Evolutionary conservation across 2,113 vertebrate genomes (phyloP), one percentile per base, ranked within the genome.

Genomic region (Ardeotis arabs): DNA sequence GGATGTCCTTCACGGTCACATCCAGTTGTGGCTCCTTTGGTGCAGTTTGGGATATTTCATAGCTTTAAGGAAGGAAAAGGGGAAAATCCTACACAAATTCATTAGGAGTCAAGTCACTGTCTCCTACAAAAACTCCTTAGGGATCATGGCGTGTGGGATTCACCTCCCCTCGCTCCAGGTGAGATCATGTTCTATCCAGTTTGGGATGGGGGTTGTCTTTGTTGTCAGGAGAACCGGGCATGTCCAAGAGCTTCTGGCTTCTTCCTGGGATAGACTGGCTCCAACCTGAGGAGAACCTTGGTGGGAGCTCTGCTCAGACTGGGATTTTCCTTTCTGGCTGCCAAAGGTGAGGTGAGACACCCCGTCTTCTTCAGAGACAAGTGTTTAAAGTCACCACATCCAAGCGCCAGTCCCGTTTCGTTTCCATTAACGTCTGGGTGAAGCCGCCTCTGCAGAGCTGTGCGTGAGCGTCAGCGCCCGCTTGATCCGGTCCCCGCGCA

Each of bases 331-430:
- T 69, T 69, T 33, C 45, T 58, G 76, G 9, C 56, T 41, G 39
- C 31, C 19, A 3, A 5, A 53, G n/a, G 62, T 33, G 66, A n/a
- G 35, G n/a, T 27, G 27, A 52, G 53, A 25, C 31, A 6, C 5
- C 33, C 29, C 16, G 1, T 63, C 72, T 12, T 50, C 31, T 28
- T 13, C 23, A 37, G 52, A 7, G 13, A n/a, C 7, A 10, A 7
- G 45, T 5, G 44, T 33, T 25, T 29, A 7, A 67, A 52, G 29
- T 28, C 6, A 0, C 41, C 12, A 0, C 47, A 41, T 56, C 53
- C 22, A 18, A 18, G 6, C 4, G 4, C 56, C 2, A 8, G 2
- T 28, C 13, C 47, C 0, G 0, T 39, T 80, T 66, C 13, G 21
- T 60, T 81, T n/a, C 15, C 14, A 4, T 13, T 7, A 4, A 4